These are phyloP conservation scores for Apostichopus leukothele DNA, from an alignment of 53 echinoderm and acorn worm species.

Conservation along the genomic window DNA sequence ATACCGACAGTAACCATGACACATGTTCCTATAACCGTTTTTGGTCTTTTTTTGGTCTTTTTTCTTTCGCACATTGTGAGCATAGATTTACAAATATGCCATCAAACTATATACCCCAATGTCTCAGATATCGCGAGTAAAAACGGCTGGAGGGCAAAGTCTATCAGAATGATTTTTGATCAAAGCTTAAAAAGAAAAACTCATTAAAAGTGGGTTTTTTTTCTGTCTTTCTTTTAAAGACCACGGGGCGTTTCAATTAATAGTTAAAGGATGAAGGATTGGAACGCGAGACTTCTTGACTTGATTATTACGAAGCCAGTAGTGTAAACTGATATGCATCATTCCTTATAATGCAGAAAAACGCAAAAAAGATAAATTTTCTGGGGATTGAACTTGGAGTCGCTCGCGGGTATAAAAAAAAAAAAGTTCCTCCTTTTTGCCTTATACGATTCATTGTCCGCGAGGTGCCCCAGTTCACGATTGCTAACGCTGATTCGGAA, in stretches of 20 bases:
- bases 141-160: slow-evolving; percentile 43
- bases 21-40: slow-evolving; percentile 24
- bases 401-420: background rate
- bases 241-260: slow-evolving; percentile 46
- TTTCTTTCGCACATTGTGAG: slow-evolving; percentile 23
- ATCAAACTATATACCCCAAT: slow-evolving; percentile 26
- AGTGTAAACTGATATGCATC: slow-evolving; percentile 34
- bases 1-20: slow-evolving; percentile 43
- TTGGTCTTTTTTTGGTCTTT: background rate
- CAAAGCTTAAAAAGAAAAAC: slow-evolving; percentile 37
- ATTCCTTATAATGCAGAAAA: background rate
- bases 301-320: background rate
- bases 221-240: background rate
- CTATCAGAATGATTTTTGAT: slow-evolving; percentile 32
- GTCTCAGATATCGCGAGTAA: slow-evolving; percentile 19
- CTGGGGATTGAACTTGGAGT: slow-evolving; percentile 38
- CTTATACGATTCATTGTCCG: background rate
- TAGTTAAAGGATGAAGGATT: background rate
- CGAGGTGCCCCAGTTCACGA: slow-evolving; percentile 29
- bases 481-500: slow-evolving; percentile 35
- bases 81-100: slow-evolving; percentile 45
- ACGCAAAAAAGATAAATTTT: slow-evolving; percentile 10
- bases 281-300: slow-evolving; percentile 33
- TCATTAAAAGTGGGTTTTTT: slow-evolving; percentile 19
- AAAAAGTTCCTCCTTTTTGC: background rate